Evolutionary conservation across 2,113 vertebrate genomes (phyloP).

Genomic region (Rhineura floridana): DNA sequence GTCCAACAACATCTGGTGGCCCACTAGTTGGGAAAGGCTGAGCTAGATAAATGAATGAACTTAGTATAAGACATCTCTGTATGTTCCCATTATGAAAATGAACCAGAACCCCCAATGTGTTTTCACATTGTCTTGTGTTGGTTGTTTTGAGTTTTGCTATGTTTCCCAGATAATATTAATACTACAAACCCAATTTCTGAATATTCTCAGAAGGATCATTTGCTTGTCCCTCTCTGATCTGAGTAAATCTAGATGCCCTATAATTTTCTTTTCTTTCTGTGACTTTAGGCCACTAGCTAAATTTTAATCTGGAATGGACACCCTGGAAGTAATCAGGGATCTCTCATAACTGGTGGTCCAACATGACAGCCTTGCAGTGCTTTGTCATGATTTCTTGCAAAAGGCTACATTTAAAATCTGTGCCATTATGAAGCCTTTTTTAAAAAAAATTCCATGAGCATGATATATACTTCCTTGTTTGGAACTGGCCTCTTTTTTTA

Average conservation of each 20-base stretch:
- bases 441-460: neutral
- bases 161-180: no score
- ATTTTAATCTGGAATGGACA: fast-evolving
- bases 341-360: fast-evolving
- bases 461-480: slow-evolving; percentile 24
- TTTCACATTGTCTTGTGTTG: no score
- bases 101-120: neutral
- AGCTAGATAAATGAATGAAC: no score
- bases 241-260: neutral
- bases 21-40: no score
- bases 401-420: slow-evolving; percentile 13
- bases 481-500: slow-evolving; percentile 6
- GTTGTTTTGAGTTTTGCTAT: no score
- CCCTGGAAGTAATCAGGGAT: neutral
- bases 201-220: no score
- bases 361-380: neutral
- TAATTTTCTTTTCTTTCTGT: neutral
- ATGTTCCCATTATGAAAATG: no score
- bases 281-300: neutral
- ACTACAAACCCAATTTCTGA: no score
- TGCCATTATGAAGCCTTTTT: neutral
- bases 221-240: neutral
- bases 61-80: no score
- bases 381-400: slow-evolving; percentile 17
- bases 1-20: no score